Evolutionary conservation across 2,888 invertebrate species (phyloP).

Genomic region (Oxycera nigricornis): DNA sequence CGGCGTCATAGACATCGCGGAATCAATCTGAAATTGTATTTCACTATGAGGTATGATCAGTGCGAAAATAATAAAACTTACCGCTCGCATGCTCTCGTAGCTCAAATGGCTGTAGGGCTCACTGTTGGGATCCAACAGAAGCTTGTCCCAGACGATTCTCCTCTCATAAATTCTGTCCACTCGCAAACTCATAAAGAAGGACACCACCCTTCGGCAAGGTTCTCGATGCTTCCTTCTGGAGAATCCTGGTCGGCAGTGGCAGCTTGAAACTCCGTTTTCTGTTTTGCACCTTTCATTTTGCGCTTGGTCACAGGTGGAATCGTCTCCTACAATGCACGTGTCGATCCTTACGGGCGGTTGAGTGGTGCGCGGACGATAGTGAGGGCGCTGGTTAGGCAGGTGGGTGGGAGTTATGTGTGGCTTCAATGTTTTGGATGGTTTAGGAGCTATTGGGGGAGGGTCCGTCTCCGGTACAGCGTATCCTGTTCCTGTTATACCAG

Average conservation of each 20-base stretch:
- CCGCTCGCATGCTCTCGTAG: slow-evolving; percentile 86
- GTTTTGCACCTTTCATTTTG: slow-evolving; percentile 89
- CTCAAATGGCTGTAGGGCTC: slow-evolving; percentile 83
- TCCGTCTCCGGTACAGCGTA: slow-evolving; percentile 73
- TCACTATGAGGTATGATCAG: not conserved
- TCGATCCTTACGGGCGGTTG: slow-evolving; percentile 73
- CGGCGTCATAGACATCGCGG: slow-evolving; percentile 91
- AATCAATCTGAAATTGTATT: slow-evolving; percentile 73
- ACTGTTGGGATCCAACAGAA: slow-evolving; percentile 76
- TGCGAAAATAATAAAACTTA: not conserved
- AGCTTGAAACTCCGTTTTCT: slow-evolving; percentile 84
- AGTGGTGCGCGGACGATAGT: slow-evolving; percentile 62
- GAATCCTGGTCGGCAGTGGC: slow-evolving; percentile 81
- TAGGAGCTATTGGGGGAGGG: slow-evolving; percentile 63
- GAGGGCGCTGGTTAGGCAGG: slow-evolving; percentile 68
- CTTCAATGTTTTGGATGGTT: slow-evolving; percentile 68
- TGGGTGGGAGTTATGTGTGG: slow-evolving; percentile 66
- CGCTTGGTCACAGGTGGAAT: slow-evolving; percentile 86
- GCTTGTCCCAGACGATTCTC: slow-evolving; percentile 78
- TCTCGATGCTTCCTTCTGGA: slow-evolving; percentile 76
- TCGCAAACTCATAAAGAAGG: slow-evolving; percentile 78
- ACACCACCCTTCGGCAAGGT: slow-evolving; percentile 79
- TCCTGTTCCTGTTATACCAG: slow-evolving; percentile 67
- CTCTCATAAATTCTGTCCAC: slow-evolving; percentile 85
- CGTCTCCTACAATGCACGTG: slow-evolving; percentile 92